Evolutionary conservation across 2,888 invertebrate species (phyloP), one percentile per base, ranked within the genome.

Genomic region (Pediacus dermestoides): DNA sequence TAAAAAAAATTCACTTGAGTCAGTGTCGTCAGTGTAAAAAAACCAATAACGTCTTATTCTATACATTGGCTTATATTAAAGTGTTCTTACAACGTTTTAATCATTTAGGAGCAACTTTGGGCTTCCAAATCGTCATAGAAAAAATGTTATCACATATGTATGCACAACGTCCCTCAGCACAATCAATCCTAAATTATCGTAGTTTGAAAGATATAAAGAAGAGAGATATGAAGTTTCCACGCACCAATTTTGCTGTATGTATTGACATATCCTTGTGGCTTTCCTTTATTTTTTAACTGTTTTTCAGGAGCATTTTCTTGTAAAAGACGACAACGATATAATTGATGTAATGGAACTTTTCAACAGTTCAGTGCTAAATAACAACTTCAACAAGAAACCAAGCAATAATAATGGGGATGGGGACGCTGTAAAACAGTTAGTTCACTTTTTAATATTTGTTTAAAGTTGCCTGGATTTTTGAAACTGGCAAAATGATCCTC

Each of bases 211-310:
- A 40, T 4, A 38, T 53, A n/a, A 41, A 40, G 11, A 56, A 52
- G 25, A 46, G 46, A 6, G 55, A 56, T 39, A 37, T 23, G 26
- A 52, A 53, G 18, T 18, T 34, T 27, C 37, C 47, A 2, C 30
- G 58, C 4, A 38, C 34, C 1, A 44, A 54, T 39, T 54, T 44
- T 51, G 46, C 47, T 31, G 56, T 57, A 50, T 46, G 48, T 30
- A n/a, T n/a, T n/a, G n/a, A n/a, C n/a, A n/a, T n/a, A n/a, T n/a
- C n/a, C n/a, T n/a, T n/a, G n/a, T n/a, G n/a, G n/a, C n/a, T n/a
- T n/a, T n/a, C n/a, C n/a, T n/a, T n/a, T n/a, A n/a, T n/a, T n/a
- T n/a, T n/a, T n/a, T n/a, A n/a, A n/a, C n/a, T n/a, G n/a, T n/a
- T n/a, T n/a, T n/a, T n/a, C n/a, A n/a, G n/a, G n/a, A n/a, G n/a